Base-by-base conservation (phyloP, 2,797 vertebrate genomes). In the Alauda arvensis region DNA sequence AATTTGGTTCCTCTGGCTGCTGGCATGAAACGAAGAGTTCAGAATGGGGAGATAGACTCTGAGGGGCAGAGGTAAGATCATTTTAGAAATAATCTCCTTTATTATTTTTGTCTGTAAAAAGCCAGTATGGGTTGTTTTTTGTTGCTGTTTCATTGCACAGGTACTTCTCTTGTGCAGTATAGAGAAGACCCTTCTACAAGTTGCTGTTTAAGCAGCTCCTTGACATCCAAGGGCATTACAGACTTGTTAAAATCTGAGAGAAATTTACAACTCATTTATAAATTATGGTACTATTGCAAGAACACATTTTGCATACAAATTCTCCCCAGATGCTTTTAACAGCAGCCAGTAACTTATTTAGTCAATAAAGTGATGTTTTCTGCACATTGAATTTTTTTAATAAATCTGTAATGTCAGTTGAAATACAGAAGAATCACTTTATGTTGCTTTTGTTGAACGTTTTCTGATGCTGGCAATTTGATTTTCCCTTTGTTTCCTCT, bases 401-500 rank as follows among this genome's bases (percentile, higher is more conserved):
- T n/a, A 74, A 59, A 86, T 53, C 79, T 67, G 28, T 60, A 72
- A 72, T 67, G 31, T 80, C 56, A 81, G 18, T 63, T 87, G 60
- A 87, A 91, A 85, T 78, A 76, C 42, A 74, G 60, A 87, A 72
- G 42, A 77, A 88, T 80, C 37, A 12, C 53, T 92, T 75, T 62
- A 72, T 83, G 66, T 74, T 67, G 42, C 67, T 88, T 78, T 67
- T 90, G 68, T 77, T 68, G 86, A 83, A 66, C 39, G 13, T 49
- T 81, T 87, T 91, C 60, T 31, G 5, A 83, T 85, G 77, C 49
- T 15, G 25, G 61, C 79, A 76, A 28, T 92, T 88, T 85, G 67
- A 74, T 88, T 86, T 87, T 88, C 69, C 51, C 29, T 88, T 88
- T 90, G 70, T 91, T 94, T 89, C 45, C 81, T 91, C 53, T 55